Evolutionary conservation across 2,888 invertebrate genomes (phyloP).

Genomic region (Troides oblongomaculatus): DNA sequence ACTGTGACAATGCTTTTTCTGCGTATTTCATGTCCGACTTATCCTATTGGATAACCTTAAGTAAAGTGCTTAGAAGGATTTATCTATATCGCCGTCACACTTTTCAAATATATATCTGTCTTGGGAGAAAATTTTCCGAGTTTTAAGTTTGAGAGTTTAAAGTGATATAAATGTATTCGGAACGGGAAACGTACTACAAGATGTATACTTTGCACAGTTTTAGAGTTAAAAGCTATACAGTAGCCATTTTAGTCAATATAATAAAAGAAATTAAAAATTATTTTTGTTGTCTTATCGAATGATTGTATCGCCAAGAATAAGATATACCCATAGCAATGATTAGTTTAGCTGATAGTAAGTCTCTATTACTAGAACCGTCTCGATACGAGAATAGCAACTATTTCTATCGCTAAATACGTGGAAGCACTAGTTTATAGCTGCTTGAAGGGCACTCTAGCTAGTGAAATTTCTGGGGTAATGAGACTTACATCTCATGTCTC

Average conservation of each 20-base stretch:
- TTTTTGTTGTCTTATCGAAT: too few relatives aligned
- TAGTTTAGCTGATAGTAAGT: too few relatives aligned
- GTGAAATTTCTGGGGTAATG: too few relatives aligned
- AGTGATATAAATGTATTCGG: slow-evolving; percentile 26
- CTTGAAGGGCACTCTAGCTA: too few relatives aligned
- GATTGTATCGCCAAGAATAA: too few relatives aligned
- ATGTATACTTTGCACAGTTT: neutral
- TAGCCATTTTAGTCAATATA: neutral
- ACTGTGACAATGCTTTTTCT: slow-evolving; percentile 61
- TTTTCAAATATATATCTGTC: slow-evolving; percentile 31
- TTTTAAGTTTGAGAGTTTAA: slow-evolving; percentile 22
- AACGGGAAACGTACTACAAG: neutral
- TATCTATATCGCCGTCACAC: slow-evolving; percentile 33
- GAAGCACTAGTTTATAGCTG: too few relatives aligned
- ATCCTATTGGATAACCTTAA: slow-evolving; percentile 38
- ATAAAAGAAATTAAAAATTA: too few relatives aligned
- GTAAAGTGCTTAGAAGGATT: slow-evolving; percentile 37
- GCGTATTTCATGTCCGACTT: slow-evolving; percentile 31
- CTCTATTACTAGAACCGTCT: too few relatives aligned
- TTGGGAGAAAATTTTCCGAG: slow-evolving; percentile 23
- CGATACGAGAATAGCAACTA: too few relatives aligned
- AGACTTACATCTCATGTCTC: too few relatives aligned
- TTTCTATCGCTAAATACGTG: too few relatives aligned
- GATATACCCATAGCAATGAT: too few relatives aligned
- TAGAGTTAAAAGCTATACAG: neutral